Base-by-base conservation (phyloP, 1,140 invertebrate genomes). In the Cyclina sinensis region DNA sequence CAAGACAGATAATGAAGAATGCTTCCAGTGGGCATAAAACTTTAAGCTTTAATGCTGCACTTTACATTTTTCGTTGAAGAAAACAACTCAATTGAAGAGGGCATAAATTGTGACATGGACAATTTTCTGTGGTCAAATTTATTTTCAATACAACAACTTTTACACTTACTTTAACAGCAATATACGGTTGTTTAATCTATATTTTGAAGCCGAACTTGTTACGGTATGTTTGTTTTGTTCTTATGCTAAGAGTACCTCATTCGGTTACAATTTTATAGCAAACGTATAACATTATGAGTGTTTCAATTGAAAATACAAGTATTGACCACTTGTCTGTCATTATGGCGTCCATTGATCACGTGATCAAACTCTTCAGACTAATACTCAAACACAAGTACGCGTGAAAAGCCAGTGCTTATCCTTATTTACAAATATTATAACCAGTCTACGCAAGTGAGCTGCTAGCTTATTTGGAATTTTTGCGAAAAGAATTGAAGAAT, bases 261-360 rank as follows among this genome's bases (percentile, higher is more conserved):
- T 62, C 57, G 27, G 7, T n/a, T 18, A 74, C 16, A 14, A 46
- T 74, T 74, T 74, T 74, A 74, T 74, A 74, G 37, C 70, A 43
- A n/a, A 43, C 27, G n/a, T 35, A 35, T 74, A 74, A 74, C 30
- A 37, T 46, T 74, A 39, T 37, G 76, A 79, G 46, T 24, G 80
- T 62, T 35, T 27, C 80, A 43, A 65, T 82, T 82, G 80, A 68
- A 82, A 82, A 65, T 82, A 82, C 80, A 82, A 82, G 80, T 65
- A 54, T 35, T 82, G 80, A 82, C 80, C 80, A 82, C 76, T 79
- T 79, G 48, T 54, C 39, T 48, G 39, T 79, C 39, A 79, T 79
- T 59, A 48, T 59, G 32, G 48, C 2, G 16, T 35, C 16, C 18
- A 1, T 18, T 32, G 65, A 46, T 73, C 81, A 84, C 30, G 81